Base-by-base conservation (phyloP, 2,888 invertebrate genomes). In the Rhimphoctona megacephalus region DNA sequence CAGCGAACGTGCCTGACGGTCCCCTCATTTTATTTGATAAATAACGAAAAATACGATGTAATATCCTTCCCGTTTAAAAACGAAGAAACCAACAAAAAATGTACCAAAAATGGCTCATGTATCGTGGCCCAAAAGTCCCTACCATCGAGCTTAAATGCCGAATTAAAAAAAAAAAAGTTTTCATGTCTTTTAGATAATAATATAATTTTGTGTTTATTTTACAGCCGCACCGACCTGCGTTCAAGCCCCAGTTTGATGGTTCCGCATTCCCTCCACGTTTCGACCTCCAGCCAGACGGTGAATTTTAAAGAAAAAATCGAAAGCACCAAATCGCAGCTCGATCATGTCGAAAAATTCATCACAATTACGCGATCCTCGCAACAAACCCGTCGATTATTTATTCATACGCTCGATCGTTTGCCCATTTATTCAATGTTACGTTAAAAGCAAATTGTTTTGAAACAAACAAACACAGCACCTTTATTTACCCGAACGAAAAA, bases 181-280 rank as follows among this genome's bases (percentile, higher is more conserved):
- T 2, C 74, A 25, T 49, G 11, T n/a, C 9, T 64, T 30, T 43
- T 39, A 72, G 9, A 25, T 81, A 85, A 85, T 74, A 19, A 43
- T 19, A 5, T 2, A 36, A 61, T 17, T 30, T 30, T 30, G 17
- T 11, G 46, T 57, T 83, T 84, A 61, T 86, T 87, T 95, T 95
- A 83, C 96, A 97, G 95, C 97, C 97, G 96, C 96, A 96, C 96
- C 97, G 97, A 96, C 97, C 97, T 96, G 95, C 97, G 96, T 90
- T 93, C 91, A 97, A 96, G 95, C 96, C 97, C 95, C 96, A 96
- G 95, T 95, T 97, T 95, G 97, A 97, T 95, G 97, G 97, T 95
- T 96, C 97, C 95, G 97, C 97, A 95, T 98, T 98, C 97, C 98
- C 98, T 96, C 98, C 98, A 96, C 97, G 98, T 96, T 98, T 98